Base-by-base conservation (phyloP, 2,888 invertebrate species). In the Prostheceraeus crozeri region DNA sequence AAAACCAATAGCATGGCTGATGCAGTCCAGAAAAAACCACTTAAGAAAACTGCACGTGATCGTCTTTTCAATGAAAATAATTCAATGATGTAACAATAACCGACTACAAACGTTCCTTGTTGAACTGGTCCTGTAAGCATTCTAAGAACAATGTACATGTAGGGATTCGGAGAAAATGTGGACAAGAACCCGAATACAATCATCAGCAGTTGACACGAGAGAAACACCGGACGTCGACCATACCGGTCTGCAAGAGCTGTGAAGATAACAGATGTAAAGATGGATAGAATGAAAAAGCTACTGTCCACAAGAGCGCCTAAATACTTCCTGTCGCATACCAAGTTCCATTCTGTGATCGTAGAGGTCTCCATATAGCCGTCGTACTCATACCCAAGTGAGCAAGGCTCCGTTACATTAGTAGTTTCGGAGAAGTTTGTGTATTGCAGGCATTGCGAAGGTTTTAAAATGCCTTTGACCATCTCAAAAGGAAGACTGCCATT, bases 341-440 rank as follows among this genome's bases (percentile, higher is more conserved):
- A 31, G 30, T 60, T 21, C 60, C 60, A 60, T 46, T 60, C 60
- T 14, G 48, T 60, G 3, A 46, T 28, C n/a, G 35, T 60, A 3
- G 57, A 57, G 2, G 46, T 28, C 3, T 3, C 2, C 11, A 57
- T 28, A n/a, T 40, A 46, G 16, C 21, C 27, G 28, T 19, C 28
- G 14, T 57, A 57, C 14, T 57, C 40, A 57, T 57, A 57, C 4
- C 57, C 57, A 48, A 45, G 40, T 35, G 23, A 19, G 21, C 57
- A 57, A n/a, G 57, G 57, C n/a, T n/a, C n/a, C n/a, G n/a, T n/a
- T n/a, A n/a, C n/a, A n/a, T n/a, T n/a, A n/a, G n/a, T n/a, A n/a
- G n/a, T n/a, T n/a, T n/a, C n/a, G n/a, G n/a, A n/a, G n/a, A n/a
- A n/a, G n/a, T n/a, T n/a, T n/a, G n/a, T n/a, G n/a, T n/a, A n/a